Evolutionary conservation across 2,113 vertebrate genomes (phyloP).

Genomic region (Archilochus colubris): DNA sequence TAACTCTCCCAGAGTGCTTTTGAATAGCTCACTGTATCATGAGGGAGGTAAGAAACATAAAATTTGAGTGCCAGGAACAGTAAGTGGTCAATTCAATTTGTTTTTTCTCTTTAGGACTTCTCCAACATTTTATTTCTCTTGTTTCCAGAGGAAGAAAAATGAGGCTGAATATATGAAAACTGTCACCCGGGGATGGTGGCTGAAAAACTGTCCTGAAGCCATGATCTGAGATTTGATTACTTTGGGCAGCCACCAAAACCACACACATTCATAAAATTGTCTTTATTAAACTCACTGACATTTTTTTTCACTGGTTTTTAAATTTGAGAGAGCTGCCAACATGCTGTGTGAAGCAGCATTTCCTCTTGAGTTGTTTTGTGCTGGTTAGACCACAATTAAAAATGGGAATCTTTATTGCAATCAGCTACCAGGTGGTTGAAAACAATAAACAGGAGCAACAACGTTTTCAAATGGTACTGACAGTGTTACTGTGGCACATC

Average conservation of each 20-base stretch:
- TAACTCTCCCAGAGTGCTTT: neutral
- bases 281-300: neutral
- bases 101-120: constrained; percentile 48
- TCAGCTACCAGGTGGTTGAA: neutral
- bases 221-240: constrained; percentile 10
- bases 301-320: neutral
- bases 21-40: neutral
- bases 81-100: constrained; percentile 51
- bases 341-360: neutral
- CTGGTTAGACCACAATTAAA: constrained; percentile 21
- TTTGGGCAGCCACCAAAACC: neutral
- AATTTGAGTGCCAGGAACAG: constrained; percentile 40
- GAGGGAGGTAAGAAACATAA: constrained; percentile 7
- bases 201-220: constrained; percentile 11
- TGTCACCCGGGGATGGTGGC: neutral
- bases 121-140: constrained; percentile 24
- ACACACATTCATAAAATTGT: neutral
- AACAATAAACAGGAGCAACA: neutral
- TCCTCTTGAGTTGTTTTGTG: constrained; percentile 37
- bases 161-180: neutral
- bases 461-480: neutral
- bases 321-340: constrained; percentile 27
- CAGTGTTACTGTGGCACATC: neutral
- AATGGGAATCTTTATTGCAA: neutral
- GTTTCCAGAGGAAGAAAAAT: constrained; percentile 36